These are phyloP conservation scores for Pandemis heparana DNA, from an alignment of 2,888 invertebrate genomes.

Conservation along the genomic window DNA sequence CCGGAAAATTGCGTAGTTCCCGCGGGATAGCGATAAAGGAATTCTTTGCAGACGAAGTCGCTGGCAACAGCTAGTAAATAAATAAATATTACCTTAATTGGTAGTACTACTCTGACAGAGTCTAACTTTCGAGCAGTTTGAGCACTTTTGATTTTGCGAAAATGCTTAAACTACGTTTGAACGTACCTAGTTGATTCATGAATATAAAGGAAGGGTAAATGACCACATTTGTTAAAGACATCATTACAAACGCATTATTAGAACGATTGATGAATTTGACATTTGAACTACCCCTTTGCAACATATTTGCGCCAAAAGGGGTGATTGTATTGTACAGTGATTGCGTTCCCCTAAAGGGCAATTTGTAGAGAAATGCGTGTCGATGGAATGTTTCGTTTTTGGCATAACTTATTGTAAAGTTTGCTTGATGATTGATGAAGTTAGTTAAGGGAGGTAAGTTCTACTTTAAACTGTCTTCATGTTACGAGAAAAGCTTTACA, in stretches of 20 bases:
- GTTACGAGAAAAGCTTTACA: too few relatives aligned
- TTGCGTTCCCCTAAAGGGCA: conserved; percentile 24
- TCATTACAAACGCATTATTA: conserved; percentile 24
- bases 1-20: too few relatives aligned
- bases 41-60: too few relatives aligned
- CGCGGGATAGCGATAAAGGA: too few relatives aligned
- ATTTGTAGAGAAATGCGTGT: conserved; percentile 20
- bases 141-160: too few relatives aligned
- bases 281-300: conserved; percentile 38
- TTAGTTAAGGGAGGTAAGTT: background rate
- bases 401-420: too few relatives aligned
- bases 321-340: conserved; percentile 24
- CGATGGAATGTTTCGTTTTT: conserved; percentile 10
- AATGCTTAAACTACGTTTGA: background rate
- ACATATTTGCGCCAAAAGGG: conserved; percentile 37
- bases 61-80: too few relatives aligned
- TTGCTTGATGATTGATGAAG: background rate
- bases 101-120: too few relatives aligned
- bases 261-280: conserved; percentile 22
- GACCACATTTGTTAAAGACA: background rate
- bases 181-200: background rate
- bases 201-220: background rate
- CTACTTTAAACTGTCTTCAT: too few relatives aligned
- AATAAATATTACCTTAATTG: too few relatives aligned
- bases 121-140: too few relatives aligned